Percentiles rank a stretch among this genome's conserved stretches.
Evolutionary conservation across 2,113 vertebrate species (phyloP).

Genomic region (Danionella cerebrum): DNA sequence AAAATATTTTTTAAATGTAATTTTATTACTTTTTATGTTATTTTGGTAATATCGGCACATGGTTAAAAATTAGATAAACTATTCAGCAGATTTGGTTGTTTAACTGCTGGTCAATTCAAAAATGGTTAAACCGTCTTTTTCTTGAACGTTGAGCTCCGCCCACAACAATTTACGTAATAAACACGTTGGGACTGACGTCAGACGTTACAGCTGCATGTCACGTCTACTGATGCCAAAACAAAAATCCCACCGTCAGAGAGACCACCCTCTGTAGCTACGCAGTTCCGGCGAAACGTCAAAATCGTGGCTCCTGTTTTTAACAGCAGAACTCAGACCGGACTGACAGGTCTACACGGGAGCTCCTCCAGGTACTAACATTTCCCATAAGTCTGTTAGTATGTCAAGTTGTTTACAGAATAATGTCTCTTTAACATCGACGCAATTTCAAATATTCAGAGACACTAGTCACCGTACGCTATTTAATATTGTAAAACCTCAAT

Average conservation of each 20-base stretch:
- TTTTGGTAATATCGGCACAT: too few species aligned
- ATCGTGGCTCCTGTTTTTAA: slow-evolving; percentile 27
- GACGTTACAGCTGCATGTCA: neutral
- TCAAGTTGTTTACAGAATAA: neutral
- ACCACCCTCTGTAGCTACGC: slow-evolving; percentile 42
- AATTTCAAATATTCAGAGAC: neutral
- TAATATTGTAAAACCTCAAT: too few species aligned
- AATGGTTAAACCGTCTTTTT: too few species aligned
- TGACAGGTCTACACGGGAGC: neutral
- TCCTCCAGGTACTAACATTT: neutral
- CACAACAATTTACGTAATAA: too few species aligned
- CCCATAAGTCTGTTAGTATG: neutral
- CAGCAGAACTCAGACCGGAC: slow-evolving; percentile 30
- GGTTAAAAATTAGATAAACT: too few species aligned
- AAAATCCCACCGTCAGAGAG: neutral
- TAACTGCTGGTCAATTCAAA: too few species aligned
- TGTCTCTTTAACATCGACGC: neutral
- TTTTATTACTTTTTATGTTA: too few species aligned
- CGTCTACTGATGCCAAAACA: neutral
- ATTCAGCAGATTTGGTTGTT: too few species aligned
- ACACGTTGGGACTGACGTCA: too few species aligned
- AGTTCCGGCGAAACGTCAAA: slow-evolving; percentile 59
- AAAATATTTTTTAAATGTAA: too few species aligned
- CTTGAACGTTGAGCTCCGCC: too few species aligned
- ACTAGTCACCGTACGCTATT: too few species aligned